These are phyloP conservation scores for Tenthredo notha DNA, from an alignment of 2,888 invertebrate species.

Conservation along the genomic window DNA sequence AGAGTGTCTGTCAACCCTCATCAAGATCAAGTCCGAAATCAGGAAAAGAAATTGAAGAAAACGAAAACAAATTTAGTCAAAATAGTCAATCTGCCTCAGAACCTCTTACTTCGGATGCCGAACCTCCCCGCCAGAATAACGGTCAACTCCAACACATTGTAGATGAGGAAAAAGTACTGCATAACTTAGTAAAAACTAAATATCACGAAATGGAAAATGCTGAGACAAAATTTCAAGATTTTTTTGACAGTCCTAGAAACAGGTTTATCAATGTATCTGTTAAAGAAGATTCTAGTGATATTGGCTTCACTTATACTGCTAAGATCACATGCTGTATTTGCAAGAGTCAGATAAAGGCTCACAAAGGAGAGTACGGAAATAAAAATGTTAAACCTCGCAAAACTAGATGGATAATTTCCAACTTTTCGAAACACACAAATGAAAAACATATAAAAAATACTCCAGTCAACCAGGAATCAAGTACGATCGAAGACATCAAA, in stretches of 20 bases:
- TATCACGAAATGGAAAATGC: neutral
- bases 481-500: neutral
- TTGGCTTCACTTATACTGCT: neutral
- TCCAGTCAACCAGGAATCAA: neutral
- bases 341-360: neutral
- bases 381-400: neutral
- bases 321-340: slow-evolving; percentile 1
- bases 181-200: neutral
- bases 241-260: slow-evolving; percentile 7
- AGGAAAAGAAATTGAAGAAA: neutral
- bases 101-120: neutral
- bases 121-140: too few relatives aligned
- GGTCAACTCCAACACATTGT: neutral
- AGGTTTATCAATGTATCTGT: slow-evolving; percentile 2
- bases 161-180: neutral
- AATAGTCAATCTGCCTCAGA: neutral
- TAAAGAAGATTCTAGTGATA: neutral
- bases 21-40: too few relatives aligned
- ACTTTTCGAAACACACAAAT: slow-evolving; percentile 6
- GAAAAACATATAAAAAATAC: neutral
- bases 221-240: neutral
- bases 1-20: too few relatives aligned
- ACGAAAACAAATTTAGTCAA: neutral
- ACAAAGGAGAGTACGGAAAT: slow-evolving; percentile 16
- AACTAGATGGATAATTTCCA: slow-evolving; percentile 22